Conservation (phyloP, 2,113 vertebrate genomes). For the Gasterosteus nipponicus region DNA sequence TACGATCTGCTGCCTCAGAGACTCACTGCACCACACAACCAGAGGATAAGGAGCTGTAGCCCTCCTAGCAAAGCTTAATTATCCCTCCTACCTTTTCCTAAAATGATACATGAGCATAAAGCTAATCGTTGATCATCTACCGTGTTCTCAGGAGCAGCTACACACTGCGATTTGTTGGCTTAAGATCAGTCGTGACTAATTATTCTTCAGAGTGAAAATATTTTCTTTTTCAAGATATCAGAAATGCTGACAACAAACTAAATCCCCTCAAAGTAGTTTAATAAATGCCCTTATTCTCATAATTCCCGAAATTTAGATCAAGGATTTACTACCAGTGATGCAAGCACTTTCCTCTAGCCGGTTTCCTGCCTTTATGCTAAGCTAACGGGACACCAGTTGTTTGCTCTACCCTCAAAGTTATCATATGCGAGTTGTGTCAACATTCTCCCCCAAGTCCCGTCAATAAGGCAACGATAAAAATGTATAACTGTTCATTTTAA, state of each 20-base stretch:
- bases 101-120: constrained; percentile 60
- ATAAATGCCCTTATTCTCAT: not conserved
- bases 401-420: not conserved
- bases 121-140: constrained; percentile 66
- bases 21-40: constrained; percentile 59
- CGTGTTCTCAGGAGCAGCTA: constrained; percentile 19
- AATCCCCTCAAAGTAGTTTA: not conserved
- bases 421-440: not conserved
- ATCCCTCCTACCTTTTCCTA: constrained; percentile 54
- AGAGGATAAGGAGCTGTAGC: constrained; percentile 37
- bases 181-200: constrained; percentile 25
- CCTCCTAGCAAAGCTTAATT: constrained; percentile 65
- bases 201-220: not conserved
- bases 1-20: constrained; percentile 44
- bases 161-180: constrained; percentile 49
- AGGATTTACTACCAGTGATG: not conserved
- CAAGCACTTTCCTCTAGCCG: not conserved
- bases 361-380: not conserved
- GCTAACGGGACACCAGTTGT: not conserved
- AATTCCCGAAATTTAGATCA: not conserved
- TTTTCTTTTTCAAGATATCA: not conserved
- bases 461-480: not conserved
- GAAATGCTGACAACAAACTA: not conserved
- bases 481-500: not conserved
- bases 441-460: not conserved